Evolutionary conservation across 1,140 invertebrate species (phyloP), one percentile per base, ranked within the genome.

Genomic region (Calosoma granatense): DNA sequence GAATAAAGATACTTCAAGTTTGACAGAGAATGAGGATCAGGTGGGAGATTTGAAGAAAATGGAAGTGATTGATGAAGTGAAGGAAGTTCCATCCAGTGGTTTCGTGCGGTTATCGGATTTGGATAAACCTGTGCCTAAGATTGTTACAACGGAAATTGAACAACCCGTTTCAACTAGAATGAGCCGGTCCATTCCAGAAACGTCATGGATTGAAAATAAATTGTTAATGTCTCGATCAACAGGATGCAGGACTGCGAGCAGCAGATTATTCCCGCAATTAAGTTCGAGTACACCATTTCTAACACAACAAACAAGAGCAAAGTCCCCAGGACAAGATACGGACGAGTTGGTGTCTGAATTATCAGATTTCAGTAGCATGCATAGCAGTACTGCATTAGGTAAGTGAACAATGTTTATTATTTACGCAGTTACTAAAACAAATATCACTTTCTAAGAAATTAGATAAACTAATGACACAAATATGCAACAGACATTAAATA

Each of bases 171-270:
- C 64, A 65, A 14, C 59, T 67, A 3, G 68, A 70, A 68, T 70
- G 68, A 52, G 53, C 57, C 56, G 64, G 20, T 71, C 70, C 20
- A 71, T 84, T 58, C 78, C 81, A 1, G 82, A 84, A 61, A 81
- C 79, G 51, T 82, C 81, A 4, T 81, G 80, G 79, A 77, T 82
- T 47, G 79, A 81, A 53, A 83, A 78, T 60, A 81, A 81, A 56
- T 71, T 82, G 59, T 72, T 77, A 11, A 78, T 79, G 73, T 78
- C 76, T 19, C 74, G 79, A 9, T 78, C 78, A 1, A 78, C 74
- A 1, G 77, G 74, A 11, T 75, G 72, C 51, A 65, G 72, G 19
- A 71, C 70, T 21, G 68, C 73, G 2, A 65, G 69, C 2, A 74
- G 70, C 0, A 65, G 74, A 2, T 57, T 76, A 0, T 76, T 76